Percentiles rank a stretch among this genome's conserved stretches.
These are phyloP conservation scores for Atrina japonica DNA, from an alignment of 2,888 invertebrate species.

Conservation along the genomic window DNA sequence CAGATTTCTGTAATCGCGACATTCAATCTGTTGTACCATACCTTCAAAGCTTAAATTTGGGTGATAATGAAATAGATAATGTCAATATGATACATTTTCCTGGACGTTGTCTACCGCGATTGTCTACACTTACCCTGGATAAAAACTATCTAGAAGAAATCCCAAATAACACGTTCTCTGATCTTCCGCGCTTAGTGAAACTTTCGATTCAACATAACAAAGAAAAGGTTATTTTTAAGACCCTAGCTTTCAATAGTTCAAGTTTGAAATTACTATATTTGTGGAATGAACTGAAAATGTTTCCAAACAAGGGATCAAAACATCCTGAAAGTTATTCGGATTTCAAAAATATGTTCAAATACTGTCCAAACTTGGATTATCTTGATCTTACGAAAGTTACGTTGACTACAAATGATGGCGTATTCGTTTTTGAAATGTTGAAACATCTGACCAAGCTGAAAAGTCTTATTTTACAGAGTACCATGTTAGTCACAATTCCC, in stretches of 20 bases:
- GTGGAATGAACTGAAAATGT: conserved; percentile 14
- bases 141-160: conserved; percentile 12
- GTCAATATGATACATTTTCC: not conserved
- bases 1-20: conserved; percentile 1
- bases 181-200: conserved; percentile 11
- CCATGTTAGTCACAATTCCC: not conserved
- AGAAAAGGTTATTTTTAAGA: conserved; percentile 8
- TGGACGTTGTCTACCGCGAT: conserved; percentile 14
- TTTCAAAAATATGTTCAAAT: conserved; percentile 21
- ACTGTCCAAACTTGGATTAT: conserved; percentile 22
- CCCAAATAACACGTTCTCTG: conserved; percentile 33
- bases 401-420: conserved; percentile 1
- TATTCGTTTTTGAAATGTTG: conserved; percentile 1
- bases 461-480: conserved; percentile 24
- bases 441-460: conserved; percentile 14
- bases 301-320: not conserved
- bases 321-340: conserved; percentile 8
- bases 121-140: conserved; percentile 16
- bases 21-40: conserved; percentile 5
- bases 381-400: conserved; percentile 27
- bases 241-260: conserved; percentile 8
- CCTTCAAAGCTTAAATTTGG: conserved; percentile 8
- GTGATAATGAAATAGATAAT: not conserved
- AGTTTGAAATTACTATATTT: conserved; percentile 5
- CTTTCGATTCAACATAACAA: conserved; percentile 8